These are phyloP conservation scores for Patiria pectinifera DNA, from an alignment of 53 echinoderm and acorn worm species.

Conservation along the genomic window DNA sequence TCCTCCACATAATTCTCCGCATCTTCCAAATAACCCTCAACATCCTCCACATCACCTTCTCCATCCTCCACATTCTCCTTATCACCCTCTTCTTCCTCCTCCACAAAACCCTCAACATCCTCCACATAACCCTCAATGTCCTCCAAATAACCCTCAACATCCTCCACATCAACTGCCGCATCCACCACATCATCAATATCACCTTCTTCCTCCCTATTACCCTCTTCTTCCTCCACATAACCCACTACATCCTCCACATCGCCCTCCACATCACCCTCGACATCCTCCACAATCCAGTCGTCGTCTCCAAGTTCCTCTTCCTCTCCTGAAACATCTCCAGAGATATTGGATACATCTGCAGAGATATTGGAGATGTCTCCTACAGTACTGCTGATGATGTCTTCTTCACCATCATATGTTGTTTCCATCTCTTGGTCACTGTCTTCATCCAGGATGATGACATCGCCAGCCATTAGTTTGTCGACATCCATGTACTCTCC, in stretches of 20 bases:
- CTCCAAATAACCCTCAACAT: too few relatives aligned
- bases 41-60: too few relatives aligned
- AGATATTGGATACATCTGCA: background rate
- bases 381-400: background rate
- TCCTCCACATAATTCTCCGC: too few relatives aligned
- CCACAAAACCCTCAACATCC: background rate
- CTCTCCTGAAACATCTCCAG: background rate
- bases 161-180: too few relatives aligned
- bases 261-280: background rate
- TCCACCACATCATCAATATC: too few relatives aligned
- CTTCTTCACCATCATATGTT: background rate
- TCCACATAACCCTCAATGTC: background rate
- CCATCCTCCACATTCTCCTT: too few relatives aligned
- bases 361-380: slow-evolving; percentile 13
- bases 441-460: slow-evolving; percentile 55
- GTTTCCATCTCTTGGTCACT: slow-evolving; percentile 39
- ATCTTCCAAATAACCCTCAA: too few relatives aligned
- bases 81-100: too few relatives aligned
- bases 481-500: slow-evolving; percentile 39
- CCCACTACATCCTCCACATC: too few relatives aligned
- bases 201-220: background rate
- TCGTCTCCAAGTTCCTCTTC: background rate
- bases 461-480: slow-evolving; percentile 36
- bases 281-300: slow-evolving; percentile 35
- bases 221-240: slow-evolving; percentile 8